These are phyloP conservation scores for Steatornis caripensis DNA, from an alignment of 2,113 vertebrate genomes.

Conservation along the genomic window DNA sequence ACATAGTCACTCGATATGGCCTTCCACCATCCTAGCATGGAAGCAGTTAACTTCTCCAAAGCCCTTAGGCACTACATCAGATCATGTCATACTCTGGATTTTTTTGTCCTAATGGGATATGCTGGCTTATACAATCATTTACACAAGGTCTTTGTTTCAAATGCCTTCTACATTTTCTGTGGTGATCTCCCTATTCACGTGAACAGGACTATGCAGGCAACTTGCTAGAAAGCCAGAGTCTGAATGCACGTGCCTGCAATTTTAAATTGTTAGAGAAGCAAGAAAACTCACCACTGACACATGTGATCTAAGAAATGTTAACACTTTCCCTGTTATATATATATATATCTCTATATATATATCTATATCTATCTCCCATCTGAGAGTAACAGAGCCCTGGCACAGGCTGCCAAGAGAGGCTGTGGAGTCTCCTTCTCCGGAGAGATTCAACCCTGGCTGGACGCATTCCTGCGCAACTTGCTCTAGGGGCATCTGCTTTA, in stretches of 20 bases:
- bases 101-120: not conserved
- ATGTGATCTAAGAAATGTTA: not conserved
- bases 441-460: too few relatives aligned
- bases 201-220: not conserved
- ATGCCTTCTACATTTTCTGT: not conserved
- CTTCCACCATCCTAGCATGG: not conserved
- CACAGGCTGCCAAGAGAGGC: too few relatives aligned
- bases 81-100: not conserved
- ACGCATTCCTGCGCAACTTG: too few relatives aligned
- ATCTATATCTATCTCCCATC: too few relatives aligned
- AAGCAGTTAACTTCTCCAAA: not conserved
- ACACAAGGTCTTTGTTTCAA: not conserved
- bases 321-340: not conserved
- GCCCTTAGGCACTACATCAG: not conserved
- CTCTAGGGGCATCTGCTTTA: too few relatives aligned
- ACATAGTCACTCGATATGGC: not conserved
- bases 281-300: not conserved
- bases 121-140: not conserved
- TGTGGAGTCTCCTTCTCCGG: too few relatives aligned
- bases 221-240: not conserved
- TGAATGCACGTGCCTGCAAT: not conserved
- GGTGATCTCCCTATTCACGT: not conserved
- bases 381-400: too few relatives aligned
- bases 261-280: not conserved
- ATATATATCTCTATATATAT: too few relatives aligned